Evolutionary conservation across 2,797 vertebrate genomes (phyloP).

Genomic region (Rhincodon typus): DNA sequence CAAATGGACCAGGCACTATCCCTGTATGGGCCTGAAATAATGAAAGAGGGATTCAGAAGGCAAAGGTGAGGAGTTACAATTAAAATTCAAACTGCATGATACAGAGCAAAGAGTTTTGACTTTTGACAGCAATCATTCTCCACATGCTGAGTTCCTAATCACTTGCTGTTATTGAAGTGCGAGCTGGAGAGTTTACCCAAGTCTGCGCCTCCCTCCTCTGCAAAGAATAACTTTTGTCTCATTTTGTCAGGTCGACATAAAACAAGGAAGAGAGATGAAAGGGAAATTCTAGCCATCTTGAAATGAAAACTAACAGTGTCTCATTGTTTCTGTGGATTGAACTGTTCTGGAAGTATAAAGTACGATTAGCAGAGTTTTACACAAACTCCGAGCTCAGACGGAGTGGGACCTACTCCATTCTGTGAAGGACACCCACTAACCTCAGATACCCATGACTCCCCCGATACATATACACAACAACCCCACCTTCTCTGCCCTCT

Average conservation of each 20-base stretch:
- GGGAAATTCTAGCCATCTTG: neutral
- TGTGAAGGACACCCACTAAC: neutral
- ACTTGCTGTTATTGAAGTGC: too few species aligned
- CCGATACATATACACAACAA: too few species aligned
- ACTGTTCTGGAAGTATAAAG: too few species aligned
- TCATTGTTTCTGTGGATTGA: too few species aligned
- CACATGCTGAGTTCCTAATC: neutral
- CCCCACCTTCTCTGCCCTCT: too few species aligned
- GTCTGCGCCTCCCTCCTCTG: neutral
- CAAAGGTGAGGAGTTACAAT: neutral
- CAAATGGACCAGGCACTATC: neutral
- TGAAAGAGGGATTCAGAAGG: neutral
- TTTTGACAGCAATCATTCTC: neutral
- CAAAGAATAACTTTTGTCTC: neutral
- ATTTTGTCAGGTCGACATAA: neutral
- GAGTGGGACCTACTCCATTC: neutral
- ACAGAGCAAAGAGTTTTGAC: neutral
- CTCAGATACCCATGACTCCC: neutral
- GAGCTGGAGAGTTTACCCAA: neutral
- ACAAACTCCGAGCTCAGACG: neutral
- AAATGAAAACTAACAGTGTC: neutral
- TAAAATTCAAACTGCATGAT: neutral
- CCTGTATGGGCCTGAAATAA: neutral
- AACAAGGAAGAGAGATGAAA: neutral
- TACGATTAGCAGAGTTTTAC: neutral